A percentile compares a stretch with the other conserved stretches of the same genome.
phyloP scores from a whole-genome alignment of 2,888 invertebrate species.

The Diachrysia chrysitis region DNA sequence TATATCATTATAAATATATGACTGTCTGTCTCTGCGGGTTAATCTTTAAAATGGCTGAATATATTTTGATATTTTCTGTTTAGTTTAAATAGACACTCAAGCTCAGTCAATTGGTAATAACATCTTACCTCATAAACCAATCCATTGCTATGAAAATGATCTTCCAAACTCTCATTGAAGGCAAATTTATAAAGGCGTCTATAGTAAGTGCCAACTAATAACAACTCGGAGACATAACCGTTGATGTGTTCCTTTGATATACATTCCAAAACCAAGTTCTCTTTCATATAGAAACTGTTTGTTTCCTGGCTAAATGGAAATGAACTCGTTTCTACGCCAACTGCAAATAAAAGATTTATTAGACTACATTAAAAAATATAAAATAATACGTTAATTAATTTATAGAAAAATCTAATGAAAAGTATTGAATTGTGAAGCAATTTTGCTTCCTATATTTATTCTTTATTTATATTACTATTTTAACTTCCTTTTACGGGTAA shows the following conservation, averaged over 20 bases:
- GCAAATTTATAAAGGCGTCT: conserved; percentile 80
- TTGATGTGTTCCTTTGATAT: conserved; percentile 82
- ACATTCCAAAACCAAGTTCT: conserved; percentile 81
- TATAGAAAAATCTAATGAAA: too few species aligned
- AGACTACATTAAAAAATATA: too few species aligned
- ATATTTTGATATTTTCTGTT: too few species aligned
- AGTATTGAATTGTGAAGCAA: too few species aligned
- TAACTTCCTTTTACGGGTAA: too few species aligned
- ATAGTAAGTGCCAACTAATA: conserved; percentile 83
- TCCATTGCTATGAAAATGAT: conserved; percentile 79
- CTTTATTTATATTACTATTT: too few species aligned
- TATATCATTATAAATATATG: too few species aligned
- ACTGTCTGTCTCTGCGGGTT: not conserved
- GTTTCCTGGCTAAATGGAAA: conserved; percentile 82
- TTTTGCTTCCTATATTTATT: too few species aligned
- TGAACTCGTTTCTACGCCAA: conserved; percentile 89
- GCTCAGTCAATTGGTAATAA: not conserved
- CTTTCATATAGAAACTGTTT: conserved; percentile 81
- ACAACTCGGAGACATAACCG: conserved; percentile 75
- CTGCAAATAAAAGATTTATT: conserved; percentile 70
- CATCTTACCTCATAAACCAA: conserved; percentile 81
- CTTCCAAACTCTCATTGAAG: conserved; percentile 76
- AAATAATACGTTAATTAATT: too few species aligned
- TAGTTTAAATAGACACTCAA: too few species aligned
- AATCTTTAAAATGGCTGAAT: too few species aligned